Conservation (phyloP, 1,140 invertebrate species). For the Neuroterus valhalla region DNA sequence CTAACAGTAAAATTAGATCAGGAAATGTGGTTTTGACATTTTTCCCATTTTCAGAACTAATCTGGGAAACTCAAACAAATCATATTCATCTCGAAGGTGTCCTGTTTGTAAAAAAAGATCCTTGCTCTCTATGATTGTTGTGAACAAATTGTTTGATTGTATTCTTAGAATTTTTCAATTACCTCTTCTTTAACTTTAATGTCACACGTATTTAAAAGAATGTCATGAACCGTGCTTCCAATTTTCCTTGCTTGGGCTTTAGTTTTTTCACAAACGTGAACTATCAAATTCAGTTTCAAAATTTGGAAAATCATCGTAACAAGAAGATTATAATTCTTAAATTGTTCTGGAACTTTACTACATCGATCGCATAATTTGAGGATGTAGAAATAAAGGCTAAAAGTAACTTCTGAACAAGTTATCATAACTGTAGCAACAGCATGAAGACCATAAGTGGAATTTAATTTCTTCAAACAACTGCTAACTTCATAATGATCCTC, state of each 20-base stretch:
- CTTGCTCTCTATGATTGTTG: too few relatives aligned
- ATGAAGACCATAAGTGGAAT: conserved; percentile 60
- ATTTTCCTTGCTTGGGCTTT: conserved; percentile 56
- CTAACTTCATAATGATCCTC: conserved; percentile 62
- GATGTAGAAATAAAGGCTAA: conserved; percentile 67
- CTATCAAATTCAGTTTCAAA: conserved; percentile 55
- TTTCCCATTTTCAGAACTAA: too few relatives aligned
- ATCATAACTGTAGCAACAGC: conserved; percentile 52
- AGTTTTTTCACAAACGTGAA: conserved; percentile 61
- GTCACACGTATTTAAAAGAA: conserved; percentile 56
- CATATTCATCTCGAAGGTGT: too few relatives aligned
- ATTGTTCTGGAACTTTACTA: conserved; percentile 48
- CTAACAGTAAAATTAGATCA: too few relatives aligned
- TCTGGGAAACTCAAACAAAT: too few relatives aligned
- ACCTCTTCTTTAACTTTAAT: conserved; percentile 66
- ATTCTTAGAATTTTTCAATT: too few relatives aligned
- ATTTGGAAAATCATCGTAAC: conserved; percentile 55
- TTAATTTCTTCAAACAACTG: conserved; percentile 58
- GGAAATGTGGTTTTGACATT: too few relatives aligned
- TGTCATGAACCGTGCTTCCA: conserved; percentile 58
- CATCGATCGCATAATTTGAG: conserved; percentile 34
- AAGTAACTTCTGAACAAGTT: conserved; percentile 65
- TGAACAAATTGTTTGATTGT: too few relatives aligned
- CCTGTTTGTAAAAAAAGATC: too few relatives aligned
- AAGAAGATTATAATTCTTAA: conserved; percentile 58